Percentiles rank a stretch among this genome's conserved stretches.
Evolutionary conservation across 1,140 invertebrate species (phyloP).

Genomic region (Myzus persicae): DNA sequence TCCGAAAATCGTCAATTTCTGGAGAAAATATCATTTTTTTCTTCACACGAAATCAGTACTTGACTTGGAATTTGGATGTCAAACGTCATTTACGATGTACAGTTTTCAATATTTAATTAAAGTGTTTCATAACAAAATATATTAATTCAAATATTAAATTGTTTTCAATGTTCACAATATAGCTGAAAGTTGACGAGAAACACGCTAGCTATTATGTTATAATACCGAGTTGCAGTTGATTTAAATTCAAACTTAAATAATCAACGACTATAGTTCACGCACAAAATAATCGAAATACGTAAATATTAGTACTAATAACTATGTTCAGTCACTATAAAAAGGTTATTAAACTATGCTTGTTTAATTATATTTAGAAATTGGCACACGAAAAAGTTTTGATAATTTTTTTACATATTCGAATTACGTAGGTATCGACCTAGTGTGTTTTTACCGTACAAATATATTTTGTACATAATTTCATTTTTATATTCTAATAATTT

Average conservation of each 20-base stretch:
- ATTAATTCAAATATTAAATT: neutral
- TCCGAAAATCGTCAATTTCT: neutral
- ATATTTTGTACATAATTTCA: neutral
- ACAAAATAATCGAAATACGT: neutral
- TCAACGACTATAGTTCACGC: neutral
- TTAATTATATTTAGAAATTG: slow-evolving; percentile 11
- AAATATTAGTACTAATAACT: neutral
- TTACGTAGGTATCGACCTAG: neutral
- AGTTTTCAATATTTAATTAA: neutral
- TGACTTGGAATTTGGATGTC: neutral
- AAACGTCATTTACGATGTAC: neutral
- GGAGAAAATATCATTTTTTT: neutral
- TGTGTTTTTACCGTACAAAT: neutral
- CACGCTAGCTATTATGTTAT: neutral
- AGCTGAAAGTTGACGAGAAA: neutral
- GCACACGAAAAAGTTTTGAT: neutral
- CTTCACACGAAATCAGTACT: neutral
- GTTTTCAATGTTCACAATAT: neutral
- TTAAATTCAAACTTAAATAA: neutral
- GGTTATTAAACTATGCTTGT: neutral
- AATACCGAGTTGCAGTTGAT: neutral
- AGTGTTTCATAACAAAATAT: neutral
- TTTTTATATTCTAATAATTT: neutral
- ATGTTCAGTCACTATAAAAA: neutral
- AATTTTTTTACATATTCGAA: neutral